A percentile compares a stretch with the other conserved stretches of the same genome.
These are phyloP conservation scores for Sinonovacula constricta DNA, from an alignment of 1,140 invertebrate genomes.

Conservation along the genomic window DNA sequence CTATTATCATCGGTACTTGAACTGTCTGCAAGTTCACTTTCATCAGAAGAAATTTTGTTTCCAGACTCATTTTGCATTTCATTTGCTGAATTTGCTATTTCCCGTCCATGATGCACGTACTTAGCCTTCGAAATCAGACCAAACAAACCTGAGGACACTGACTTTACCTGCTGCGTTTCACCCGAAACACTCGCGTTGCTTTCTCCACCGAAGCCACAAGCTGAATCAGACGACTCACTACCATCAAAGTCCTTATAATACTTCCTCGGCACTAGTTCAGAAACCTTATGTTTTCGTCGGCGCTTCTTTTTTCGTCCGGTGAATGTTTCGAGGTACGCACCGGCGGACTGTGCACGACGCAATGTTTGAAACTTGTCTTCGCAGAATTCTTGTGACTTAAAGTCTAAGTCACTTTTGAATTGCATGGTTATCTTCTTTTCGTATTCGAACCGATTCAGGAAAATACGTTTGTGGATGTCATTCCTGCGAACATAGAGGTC, in stretches of 20 bases:
- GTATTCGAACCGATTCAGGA: conserved; percentile 28
- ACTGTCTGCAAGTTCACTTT: not conserved
- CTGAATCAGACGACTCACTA: not conserved
- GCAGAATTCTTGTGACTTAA: conserved; percentile 17
- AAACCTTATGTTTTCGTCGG: conserved; percentile 3
- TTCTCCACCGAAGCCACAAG: not conserved
- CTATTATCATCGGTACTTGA: not conserved
- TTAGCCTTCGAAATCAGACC: no score
- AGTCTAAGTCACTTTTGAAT: conserved; percentile 30
- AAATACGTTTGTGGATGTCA: conserved; percentile 22
- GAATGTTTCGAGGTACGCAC: not conserved
- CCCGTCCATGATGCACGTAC: no score
- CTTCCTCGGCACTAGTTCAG: conserved; percentile 33
- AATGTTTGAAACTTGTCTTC: conserved; percentile 32
- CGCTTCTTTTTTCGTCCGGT: conserved; percentile 6
- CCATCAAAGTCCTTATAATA: conserved; percentile 16
- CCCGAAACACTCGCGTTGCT: not conserved
- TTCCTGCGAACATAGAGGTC: conserved; percentile 1
- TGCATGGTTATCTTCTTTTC: conserved; percentile 21
- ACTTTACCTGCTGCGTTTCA: not conserved
- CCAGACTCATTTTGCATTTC: not conserved
- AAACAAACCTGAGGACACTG: not conserved
- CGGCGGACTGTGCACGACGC: conserved; percentile 23
- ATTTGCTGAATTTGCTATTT: not conserved
- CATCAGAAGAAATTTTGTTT: not conserved